These are phyloP conservation scores for Kryptolebias ocellatus DNA, from an alignment of 2,797 vertebrate genomes.

Conservation along the genomic window DNA sequence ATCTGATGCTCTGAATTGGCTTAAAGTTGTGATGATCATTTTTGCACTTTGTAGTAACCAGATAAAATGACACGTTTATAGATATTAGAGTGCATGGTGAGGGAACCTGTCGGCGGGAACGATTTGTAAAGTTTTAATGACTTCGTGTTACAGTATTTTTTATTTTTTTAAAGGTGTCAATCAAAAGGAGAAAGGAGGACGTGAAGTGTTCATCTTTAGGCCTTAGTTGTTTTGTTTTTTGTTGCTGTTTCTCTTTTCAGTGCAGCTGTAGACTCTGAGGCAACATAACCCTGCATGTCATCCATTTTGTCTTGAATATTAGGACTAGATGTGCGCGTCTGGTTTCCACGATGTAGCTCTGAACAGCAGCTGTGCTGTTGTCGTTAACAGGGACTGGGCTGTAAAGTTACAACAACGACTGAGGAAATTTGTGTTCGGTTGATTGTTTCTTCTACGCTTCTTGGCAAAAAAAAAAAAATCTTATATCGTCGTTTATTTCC, in stretches of 20 bases:
- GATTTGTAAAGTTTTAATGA: constrained; percentile 48
- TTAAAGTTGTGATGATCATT: constrained; percentile 48
- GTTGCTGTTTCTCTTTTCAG: constrained; percentile 56
- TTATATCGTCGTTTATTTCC: too few relatives aligned
- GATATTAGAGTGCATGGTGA: constrained; percentile 67
- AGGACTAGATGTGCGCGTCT: constrained; percentile 30
- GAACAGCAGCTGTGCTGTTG: constrained; percentile 30
- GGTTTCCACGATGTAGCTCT: constrained; percentile 48
- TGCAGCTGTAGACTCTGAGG: constrained; percentile 37
- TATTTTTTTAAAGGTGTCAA: constrained; percentile 27
- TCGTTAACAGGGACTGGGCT: constrained; percentile 31
- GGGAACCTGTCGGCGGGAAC: constrained; percentile 41
- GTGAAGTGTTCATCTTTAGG: constrained; percentile 42
- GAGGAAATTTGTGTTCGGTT: too few relatives aligned
- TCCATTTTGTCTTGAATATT: constrained; percentile 57
- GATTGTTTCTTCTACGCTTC: too few relatives aligned
- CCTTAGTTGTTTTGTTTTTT: constrained; percentile 61
- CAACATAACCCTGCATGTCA: constrained; percentile 68
- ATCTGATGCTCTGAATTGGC: constrained; percentile 52
- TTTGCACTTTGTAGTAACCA: constrained; percentile 65
- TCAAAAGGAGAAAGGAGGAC: constrained; percentile 32
- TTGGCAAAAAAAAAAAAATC: too few relatives aligned
- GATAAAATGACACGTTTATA: constrained; percentile 42
- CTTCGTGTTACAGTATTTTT: constrained; percentile 52
- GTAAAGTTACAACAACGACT: constrained; percentile 24